A percentile compares a stretch with the other conserved stretches of the same genome.
Evolutionary conservation across 2,797 vertebrate species (phyloP).

Genomic region (Ispidina picta): DNA sequence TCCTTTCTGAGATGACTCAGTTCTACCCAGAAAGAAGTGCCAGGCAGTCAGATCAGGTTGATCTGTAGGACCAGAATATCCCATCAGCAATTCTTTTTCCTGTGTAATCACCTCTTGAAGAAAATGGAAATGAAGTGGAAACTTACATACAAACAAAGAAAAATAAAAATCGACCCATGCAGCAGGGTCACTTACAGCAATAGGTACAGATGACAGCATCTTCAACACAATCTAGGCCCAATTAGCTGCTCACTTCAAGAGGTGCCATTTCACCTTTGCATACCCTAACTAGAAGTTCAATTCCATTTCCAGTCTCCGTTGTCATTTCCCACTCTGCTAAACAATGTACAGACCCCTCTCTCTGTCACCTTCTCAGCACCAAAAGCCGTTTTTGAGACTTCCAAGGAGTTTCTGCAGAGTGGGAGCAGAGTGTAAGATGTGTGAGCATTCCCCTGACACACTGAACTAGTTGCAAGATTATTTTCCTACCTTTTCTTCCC

Average conservation of each 20-base stretch:
- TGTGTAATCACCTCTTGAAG: neutral
- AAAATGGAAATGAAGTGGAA: neutral
- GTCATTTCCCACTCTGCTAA: neutral
- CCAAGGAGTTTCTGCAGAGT: neutral
- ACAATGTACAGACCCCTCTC: neutral
- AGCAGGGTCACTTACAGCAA: neutral
- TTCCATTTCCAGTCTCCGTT: neutral
- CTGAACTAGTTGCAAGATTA: neutral
- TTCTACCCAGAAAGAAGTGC: neutral
- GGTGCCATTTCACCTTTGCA: neutral
- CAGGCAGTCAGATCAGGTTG: neutral
- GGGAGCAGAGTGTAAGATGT: neutral
- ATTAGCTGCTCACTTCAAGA: neutral
- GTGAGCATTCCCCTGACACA: neutral
- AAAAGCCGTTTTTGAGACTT: neutral
- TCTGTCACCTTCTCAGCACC: neutral
- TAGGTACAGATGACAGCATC: neutral
- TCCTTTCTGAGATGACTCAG: neutral
- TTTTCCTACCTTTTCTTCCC: neutral
- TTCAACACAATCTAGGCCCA: neutral
- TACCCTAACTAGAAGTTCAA: neutral
- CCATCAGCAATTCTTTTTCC: neutral
- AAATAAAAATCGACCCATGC: no score
- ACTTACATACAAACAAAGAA: neutral
- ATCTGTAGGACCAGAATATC: neutral